A percentile compares a stretch with the other conserved stretches of the same genome.
Evolutionary conservation across 2,888 invertebrate species (phyloP).

Genomic region (Leptopilina myrica): DNA sequence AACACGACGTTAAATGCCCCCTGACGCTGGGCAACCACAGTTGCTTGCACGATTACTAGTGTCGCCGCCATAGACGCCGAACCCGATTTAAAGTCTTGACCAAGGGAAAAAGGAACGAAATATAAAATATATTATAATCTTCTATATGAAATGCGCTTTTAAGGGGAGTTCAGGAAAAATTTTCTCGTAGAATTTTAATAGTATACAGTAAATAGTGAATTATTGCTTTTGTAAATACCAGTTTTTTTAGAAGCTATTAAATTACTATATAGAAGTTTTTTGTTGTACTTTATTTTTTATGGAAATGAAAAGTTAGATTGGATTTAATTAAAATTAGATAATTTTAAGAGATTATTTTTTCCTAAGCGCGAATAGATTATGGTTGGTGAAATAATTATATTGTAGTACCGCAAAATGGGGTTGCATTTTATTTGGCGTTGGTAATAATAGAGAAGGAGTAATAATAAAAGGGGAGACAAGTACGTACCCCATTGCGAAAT

Average conservation of each 20-base stretch:
- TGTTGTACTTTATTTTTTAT: neutral
- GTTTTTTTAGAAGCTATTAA: neutral
- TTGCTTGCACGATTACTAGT: conserved; percentile 30
- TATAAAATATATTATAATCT: conserved; percentile 9
- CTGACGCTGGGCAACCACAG: conserved; percentile 58
- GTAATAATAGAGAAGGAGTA: conserved; percentile 17
- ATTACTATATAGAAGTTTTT: neutral
- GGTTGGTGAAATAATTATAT: conserved; percentile 1
- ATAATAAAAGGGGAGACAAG: conserved; percentile 49
- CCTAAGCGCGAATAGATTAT: neutral
- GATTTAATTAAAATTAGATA: too few relatives aligned
- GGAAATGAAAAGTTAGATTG: neutral
- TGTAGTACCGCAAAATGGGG: neutral
- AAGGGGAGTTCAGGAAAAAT: neutral
- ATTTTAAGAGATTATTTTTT: neutral
- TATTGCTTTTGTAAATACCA: neutral
- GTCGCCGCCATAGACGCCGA: conserved; percentile 45
- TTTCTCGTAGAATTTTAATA: conserved; percentile 9
- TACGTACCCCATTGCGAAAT: conserved; percentile 49
- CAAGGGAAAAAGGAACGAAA: neutral
- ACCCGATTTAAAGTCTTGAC: conserved; percentile 46
- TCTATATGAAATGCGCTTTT: neutral
- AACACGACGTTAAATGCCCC: conserved; percentile 65
- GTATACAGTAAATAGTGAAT: conserved; percentile 8
- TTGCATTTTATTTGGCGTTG: neutral